Conservation (phyloP, 2,113 vertebrate genomes). For the Centropristis striata region DNA sequence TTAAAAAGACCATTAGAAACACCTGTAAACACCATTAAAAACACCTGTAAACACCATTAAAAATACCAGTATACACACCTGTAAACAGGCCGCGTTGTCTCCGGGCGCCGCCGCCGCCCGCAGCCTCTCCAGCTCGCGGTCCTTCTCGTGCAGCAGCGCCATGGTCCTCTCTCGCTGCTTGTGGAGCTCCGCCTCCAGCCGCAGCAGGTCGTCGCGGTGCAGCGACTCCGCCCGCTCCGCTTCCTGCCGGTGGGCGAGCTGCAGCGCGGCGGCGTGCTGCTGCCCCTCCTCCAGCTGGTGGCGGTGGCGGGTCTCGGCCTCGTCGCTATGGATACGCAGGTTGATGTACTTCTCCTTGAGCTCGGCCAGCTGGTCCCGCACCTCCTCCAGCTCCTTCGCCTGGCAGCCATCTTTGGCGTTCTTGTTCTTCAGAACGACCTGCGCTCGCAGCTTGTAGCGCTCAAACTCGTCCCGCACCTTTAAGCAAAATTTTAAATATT, state of each 20-base stretch:
- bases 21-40: no score
- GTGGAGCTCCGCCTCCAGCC: conserved; percentile 93
- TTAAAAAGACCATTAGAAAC: no score
- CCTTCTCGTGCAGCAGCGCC: conserved; percentile 93
- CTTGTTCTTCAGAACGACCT: conserved; percentile 94
- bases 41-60: no score
- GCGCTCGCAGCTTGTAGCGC: conserved; percentile 93
- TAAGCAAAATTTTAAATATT: no score
- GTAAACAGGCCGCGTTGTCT: not conserved
- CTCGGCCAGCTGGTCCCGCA: conserved; percentile 90
- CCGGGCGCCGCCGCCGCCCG: conserved; percentile 61
- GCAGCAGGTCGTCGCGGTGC: conserved; percentile 87
- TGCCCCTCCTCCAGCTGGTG: conserved; percentile 82
- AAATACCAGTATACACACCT: no score
- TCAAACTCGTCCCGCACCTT: conserved; percentile 97
- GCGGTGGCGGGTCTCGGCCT: conserved; percentile 82
- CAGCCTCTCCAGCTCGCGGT: conserved; percentile 91
- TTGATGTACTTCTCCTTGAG: conserved; percentile 92
- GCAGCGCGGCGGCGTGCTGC: conserved; percentile 80
- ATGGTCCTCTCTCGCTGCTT: conserved; percentile 93
- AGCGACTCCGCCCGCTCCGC: conserved; percentile 84
- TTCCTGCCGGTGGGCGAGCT: conserved; percentile 90
- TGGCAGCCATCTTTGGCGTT: conserved; percentile 87
- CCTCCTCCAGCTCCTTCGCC: conserved; percentile 91
- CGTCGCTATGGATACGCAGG: conserved; percentile 89